Conservation (phyloP, 2,797 vertebrate species). For the Acanthiza pusilla region DNA sequence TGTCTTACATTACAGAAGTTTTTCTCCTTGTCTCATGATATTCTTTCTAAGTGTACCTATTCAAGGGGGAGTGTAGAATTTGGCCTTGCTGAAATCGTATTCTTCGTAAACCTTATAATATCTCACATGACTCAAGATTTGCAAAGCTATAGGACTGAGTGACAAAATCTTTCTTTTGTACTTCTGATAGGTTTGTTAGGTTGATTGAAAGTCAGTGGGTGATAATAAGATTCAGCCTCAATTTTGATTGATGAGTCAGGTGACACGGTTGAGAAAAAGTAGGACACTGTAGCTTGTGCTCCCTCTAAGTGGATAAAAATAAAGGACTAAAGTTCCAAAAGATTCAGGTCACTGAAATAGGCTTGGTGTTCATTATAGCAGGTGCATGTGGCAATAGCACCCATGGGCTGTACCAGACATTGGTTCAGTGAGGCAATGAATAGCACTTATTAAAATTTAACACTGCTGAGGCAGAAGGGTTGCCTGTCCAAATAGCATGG, state of each 20-base stretch:
- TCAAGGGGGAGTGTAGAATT: neutral
- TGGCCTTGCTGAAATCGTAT: neutral
- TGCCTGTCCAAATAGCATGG: neutral
- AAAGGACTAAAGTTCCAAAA: constrained; percentile 59
- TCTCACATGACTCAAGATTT: neutral
- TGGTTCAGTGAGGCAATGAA: neutral
- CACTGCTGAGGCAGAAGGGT: neutral
- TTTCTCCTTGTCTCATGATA: neutral
- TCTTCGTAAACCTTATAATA: neutral
- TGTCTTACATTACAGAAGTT: neutral
- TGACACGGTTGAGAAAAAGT: constrained; percentile 51
- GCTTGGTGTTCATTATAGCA: constrained; percentile 47
- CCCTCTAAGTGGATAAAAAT: constrained; percentile 53
- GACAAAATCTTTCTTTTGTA: neutral
- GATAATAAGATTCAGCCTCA: constrained; percentile 31
- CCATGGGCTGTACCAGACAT: neutral
- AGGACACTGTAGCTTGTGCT: constrained; percentile 41
- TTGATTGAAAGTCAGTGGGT: constrained; percentile 45
- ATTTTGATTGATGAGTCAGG: constrained; percentile 58
- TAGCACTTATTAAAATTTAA: neutral
- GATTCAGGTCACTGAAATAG: constrained; percentile 52
- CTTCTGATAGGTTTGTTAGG: constrained; percentile 5
- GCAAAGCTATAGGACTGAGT: neutral
- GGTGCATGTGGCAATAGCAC: constrained; percentile 24
- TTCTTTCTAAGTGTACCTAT: neutral